A percentile compares a stretch with the other conserved stretches of the same genome.
Evolutionary conservation across 2,888 invertebrate genomes (phyloP).

Genomic region (Pyrochroa serraticornis): DNA sequence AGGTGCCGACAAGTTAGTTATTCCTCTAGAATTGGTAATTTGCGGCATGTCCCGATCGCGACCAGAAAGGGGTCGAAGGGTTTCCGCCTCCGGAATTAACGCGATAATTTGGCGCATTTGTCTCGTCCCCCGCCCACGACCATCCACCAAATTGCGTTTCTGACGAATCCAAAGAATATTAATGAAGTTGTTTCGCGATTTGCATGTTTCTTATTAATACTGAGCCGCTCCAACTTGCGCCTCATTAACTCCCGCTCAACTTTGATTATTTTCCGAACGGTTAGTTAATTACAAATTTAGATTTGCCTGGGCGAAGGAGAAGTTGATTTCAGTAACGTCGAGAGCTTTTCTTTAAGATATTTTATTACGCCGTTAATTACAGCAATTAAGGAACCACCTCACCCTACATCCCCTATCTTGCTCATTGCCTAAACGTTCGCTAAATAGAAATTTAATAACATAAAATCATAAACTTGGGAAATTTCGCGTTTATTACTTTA

Average conservation of each 20-base stretch:
- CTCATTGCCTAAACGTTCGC: constrained; percentile 40
- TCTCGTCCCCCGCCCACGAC: no score
- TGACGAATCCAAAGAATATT: constrained; percentile 53
- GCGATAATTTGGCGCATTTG: constrained; percentile 36
- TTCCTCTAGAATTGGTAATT: no score
- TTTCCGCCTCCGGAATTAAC: constrained; percentile 37
- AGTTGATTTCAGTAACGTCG: constrained; percentile 31
- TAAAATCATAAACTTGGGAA: constrained; percentile 47
- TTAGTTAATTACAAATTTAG: constrained; percentile 57
- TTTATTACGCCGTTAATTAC: constrained; percentile 51
- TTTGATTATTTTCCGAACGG: constrained; percentile 58
- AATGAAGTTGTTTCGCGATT: constrained; percentile 56
- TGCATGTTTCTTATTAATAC: constrained; percentile 53
- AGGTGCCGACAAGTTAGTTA: no score
- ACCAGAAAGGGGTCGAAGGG: constrained; percentile 21
- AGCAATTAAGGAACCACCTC: constrained; percentile 45
- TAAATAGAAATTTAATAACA: constrained; percentile 52
- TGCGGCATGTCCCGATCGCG: no score
- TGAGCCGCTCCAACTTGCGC: constrained; percentile 48
- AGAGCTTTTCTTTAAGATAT: constrained; percentile 50
- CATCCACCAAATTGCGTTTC: constrained; percentile 41
- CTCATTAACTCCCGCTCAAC: constrained; percentile 53
- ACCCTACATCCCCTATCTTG: neutral
- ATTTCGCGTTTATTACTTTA: constrained; percentile 37
- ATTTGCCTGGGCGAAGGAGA: constrained; percentile 37